Base-by-base conservation (phyloP, 2,888 invertebrate species). In the Diabrotica balteata region DNA sequence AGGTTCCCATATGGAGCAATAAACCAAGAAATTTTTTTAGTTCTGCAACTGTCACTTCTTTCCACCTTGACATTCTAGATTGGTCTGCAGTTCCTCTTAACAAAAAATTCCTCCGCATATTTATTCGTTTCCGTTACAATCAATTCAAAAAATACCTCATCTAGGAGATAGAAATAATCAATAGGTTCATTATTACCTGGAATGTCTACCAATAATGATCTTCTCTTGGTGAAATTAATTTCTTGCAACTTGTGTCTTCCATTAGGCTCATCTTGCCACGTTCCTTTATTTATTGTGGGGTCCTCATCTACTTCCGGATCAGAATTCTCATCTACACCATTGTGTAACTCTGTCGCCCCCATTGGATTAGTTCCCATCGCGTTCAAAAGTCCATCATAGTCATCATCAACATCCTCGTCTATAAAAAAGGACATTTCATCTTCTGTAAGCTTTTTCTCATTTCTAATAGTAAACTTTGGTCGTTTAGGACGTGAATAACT, bases 401-500 rank as follows among this genome's bases (percentile, higher is more conserved):
- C 17, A 17, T 17, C 17, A 17, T 17, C 17, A 17, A 17, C 17
- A 17, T 17, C 17, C 17, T 17, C 17, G 2, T 8, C n/a, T 51
- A 51, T 10, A 8, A 51, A 51, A 51, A 10, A 51, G 8, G 8
- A 8, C n/a, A n/a, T 10, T 11, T 50, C 50, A 8, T 50, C 50
- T 50, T 50, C 50, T 50, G 50, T 50, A 50, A 50, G 50, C 50
- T 50, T 50, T 50, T 50, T 46, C 50, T n/a, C 6, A 50, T 8
- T 50, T 50, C n/a, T 50, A 9, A 50, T 50, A 10, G 9, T 50
- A n/a, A 50, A 50, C n/a, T 50, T 50, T 10, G 7, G 50, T 50
- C 50, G 50, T n/a, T 50, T 50, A 50, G 50, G 50, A 9, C 50
- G 50, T 50, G 50, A 50, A 50, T n/a, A 50, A 50, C 50, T 50